Conservation (phyloP, 2,888 invertebrate genomes). For the Campopleginae sp. region DNA sequence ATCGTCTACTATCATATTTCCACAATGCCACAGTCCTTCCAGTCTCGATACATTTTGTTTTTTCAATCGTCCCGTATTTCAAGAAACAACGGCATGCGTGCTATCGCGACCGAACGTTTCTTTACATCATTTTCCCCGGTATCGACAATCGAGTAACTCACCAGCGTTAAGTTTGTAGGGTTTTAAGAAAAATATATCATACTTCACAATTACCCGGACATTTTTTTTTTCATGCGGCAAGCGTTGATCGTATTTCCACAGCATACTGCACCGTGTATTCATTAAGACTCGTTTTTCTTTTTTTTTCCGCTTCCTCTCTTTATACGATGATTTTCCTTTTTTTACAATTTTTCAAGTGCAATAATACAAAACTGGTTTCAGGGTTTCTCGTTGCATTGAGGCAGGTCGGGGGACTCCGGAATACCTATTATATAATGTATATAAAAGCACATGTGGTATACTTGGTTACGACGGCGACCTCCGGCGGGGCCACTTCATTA, state of each 20-base stretch:
- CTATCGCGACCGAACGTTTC: neutral
- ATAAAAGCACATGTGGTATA: conserved; percentile 34
- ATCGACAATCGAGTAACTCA: neutral
- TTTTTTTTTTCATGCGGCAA: neutral
- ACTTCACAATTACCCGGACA: neutral
- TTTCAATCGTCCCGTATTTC: neutral
- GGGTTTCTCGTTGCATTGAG: conserved; percentile 70
- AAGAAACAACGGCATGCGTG: neutral
- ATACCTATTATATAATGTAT: conserved; percentile 28
- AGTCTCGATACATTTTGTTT: neutral
- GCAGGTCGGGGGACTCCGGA: conserved; percentile 71
- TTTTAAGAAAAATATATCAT: neutral
- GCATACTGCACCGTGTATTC: neutral
- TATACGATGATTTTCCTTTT: conserved; percentile 13
- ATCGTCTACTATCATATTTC: neutral
- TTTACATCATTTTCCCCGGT: neutral
- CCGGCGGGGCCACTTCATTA: conserved; percentile 66
- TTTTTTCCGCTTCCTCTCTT: neutral
- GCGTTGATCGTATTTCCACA: neutral
- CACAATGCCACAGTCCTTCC: neutral
- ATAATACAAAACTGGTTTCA: conserved; percentile 74
- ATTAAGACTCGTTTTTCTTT: conserved; percentile 1
- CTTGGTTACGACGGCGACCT: conserved; percentile 63
- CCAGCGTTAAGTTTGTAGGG: neutral
- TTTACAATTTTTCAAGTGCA: conserved; percentile 10